Percentiles rank a stretch among this genome's conserved stretches.
phyloP scores from a whole-genome alignment of 2,888 invertebrate genomes.

The Ditula angustiorana region DNA sequence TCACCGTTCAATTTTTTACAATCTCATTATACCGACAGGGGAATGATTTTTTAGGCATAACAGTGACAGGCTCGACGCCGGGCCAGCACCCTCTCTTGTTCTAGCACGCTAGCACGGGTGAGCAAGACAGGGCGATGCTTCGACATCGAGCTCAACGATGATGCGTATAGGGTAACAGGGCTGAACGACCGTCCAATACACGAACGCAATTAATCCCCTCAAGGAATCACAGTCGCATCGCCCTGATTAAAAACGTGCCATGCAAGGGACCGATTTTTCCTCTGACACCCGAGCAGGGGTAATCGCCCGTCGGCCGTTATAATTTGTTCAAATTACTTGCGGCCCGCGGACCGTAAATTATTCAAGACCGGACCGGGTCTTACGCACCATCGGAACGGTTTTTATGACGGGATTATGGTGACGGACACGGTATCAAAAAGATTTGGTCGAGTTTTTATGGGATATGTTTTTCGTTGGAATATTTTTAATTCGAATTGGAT shows the following conservation, averaged over 20 bases:
- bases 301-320: conserved; percentile 55
- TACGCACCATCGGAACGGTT: conserved; percentile 19
- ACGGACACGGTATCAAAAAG: neutral
- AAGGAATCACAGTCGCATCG: conserved; percentile 38
- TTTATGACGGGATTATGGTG: conserved; percentile 19
- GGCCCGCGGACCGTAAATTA: conserved; percentile 51
- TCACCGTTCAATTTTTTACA: neutral
- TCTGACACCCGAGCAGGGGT: conserved; percentile 41
- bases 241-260: conserved; percentile 41
- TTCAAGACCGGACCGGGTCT: conserved; percentile 48
- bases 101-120: no score
- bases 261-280: conserved; percentile 41
- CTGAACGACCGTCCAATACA: conserved; percentile 22
- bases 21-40: neutral
- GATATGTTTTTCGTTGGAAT: neutral
- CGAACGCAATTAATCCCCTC: conserved; percentile 39
- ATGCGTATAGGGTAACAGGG: no score
- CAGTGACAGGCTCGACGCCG: no score
- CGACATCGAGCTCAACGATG: no score
- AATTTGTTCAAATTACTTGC: conserved; percentile 64
- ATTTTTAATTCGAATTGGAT: neutral
- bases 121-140: no score
- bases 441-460: neutral
- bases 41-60: no score
- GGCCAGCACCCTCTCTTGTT: no score